These are phyloP conservation scores for Tolmerus cingulatus DNA, from an alignment of 2,888 invertebrate genomes.

Conservation along the genomic window DNA sequence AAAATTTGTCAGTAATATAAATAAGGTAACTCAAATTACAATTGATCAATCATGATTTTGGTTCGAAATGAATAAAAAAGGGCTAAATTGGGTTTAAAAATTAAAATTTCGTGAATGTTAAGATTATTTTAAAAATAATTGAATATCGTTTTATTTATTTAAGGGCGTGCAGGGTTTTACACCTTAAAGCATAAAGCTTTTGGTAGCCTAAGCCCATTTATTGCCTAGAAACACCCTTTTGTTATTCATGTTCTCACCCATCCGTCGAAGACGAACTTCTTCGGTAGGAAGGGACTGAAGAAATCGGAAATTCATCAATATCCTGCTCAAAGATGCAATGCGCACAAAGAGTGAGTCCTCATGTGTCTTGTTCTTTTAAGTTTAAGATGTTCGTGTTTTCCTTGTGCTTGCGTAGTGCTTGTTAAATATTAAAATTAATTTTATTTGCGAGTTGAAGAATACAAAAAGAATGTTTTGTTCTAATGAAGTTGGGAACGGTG, in stretches of 20 bases:
- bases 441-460: neutral
- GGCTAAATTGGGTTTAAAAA: neutral
- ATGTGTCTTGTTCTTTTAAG: neutral
- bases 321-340: neutral
- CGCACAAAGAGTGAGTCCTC: neutral
- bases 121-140: neutral
- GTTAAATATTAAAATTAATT: neutral
- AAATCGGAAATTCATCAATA: neutral
- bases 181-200: neutral
- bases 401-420: neutral
- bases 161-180: neutral
- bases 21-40: too few species aligned
- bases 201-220: neutral
- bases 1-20: too few species aligned
- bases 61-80: neutral
- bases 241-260: neutral
- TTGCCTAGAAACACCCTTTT: slow-evolving; percentile 44
- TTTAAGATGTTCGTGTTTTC: neutral
- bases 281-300: neutral
- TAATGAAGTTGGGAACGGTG: slow-evolving; percentile 62
- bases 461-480: neutral
- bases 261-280: neutral
- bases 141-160: neutral
- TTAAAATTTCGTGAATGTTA: neutral
- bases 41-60: neutral